phyloP scores from a whole-genome alignment of 2,888 invertebrate species.

The Neoascia interrupta region DNA sequence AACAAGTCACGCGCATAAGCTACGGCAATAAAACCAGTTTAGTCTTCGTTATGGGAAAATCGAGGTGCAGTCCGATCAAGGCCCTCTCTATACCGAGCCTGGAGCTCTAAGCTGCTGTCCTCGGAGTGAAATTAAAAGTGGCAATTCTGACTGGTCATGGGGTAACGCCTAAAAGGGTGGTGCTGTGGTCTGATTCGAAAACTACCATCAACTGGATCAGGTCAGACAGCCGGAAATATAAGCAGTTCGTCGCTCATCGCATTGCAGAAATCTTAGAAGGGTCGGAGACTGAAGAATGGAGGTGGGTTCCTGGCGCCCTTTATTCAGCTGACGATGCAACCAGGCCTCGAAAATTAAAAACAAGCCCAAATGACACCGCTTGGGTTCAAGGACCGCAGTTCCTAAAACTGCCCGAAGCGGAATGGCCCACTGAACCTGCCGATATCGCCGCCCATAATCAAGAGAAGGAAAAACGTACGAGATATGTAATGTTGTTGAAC shows the following conservation, averaged over 20 bases:
- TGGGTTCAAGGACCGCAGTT: constrained; percentile 36
- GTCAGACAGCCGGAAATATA: constrained; percentile 50
- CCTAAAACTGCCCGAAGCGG: constrained; percentile 5
- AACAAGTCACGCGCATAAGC: background rate
- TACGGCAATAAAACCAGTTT: background rate
- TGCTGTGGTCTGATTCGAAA: constrained; percentile 58
- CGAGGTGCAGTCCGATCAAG: constrained; percentile 24
- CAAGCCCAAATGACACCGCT: constrained; percentile 60
- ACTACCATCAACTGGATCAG: constrained; percentile 57
- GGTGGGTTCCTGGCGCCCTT: constrained; percentile 47
- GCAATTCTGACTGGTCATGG: constrained; percentile 17
- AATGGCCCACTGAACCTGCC: constrained; percentile 13
- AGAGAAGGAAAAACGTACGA: background rate
- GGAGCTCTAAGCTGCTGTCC: constrained; percentile 45
- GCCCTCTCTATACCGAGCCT: constrained; percentile 46
- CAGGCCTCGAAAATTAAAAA: constrained; percentile 69
- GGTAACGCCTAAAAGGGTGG: background rate
- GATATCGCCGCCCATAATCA: background rate
- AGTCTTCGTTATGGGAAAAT: background rate
- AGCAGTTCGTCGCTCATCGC: constrained; percentile 70
- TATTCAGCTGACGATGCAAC: background rate
- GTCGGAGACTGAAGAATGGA: constrained; percentile 61
- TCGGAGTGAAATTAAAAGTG: constrained; percentile 43
- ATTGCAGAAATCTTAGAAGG: constrained; percentile 69
- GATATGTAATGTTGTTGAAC: background rate